phyloP scores from a whole-genome alignment of 2,888 invertebrate species.

The Amblyteles armatorius region DNA sequence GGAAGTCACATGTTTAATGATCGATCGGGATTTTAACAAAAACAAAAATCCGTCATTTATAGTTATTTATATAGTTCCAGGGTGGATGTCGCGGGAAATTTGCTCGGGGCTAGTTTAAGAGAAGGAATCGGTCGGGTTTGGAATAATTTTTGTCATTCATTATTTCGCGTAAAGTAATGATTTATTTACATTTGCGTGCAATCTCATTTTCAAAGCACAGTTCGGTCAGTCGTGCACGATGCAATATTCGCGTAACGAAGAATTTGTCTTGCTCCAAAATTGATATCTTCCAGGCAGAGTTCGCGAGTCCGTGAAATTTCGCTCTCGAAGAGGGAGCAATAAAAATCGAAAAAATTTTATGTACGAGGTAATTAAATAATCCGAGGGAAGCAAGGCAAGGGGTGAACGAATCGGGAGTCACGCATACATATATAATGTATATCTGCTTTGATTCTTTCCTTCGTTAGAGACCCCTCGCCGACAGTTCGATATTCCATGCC shows the following conservation, averaged over 20 bases:
- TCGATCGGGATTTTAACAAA: conserved; percentile 7
- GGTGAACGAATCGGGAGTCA: conserved; percentile 15
- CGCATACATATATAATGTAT: conserved; percentile 1
- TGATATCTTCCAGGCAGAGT: not conserved
- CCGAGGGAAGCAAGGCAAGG: not conserved
- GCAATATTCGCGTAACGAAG: not conserved
- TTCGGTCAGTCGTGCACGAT: not conserved
- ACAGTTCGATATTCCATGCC: conserved; percentile 49
- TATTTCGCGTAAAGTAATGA: not conserved
- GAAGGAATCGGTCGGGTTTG: not conserved
- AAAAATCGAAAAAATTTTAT: not conserved
- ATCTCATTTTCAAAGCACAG: not conserved
- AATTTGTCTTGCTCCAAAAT: not conserved
- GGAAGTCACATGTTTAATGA: conserved; percentile 28
- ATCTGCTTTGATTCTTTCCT: conserved; percentile 29
- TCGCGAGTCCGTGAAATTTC: too few species aligned
- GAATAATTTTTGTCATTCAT: not conserved
- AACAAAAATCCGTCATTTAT: not conserved
- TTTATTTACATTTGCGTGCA: not conserved
- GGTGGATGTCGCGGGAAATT: not conserved
- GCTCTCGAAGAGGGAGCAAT: not conserved
- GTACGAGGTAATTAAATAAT: not conserved
- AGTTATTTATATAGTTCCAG: conserved; percentile 7
- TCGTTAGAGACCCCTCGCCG: conserved; percentile 24
- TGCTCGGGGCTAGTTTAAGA: not conserved